Evolutionary conservation across 2,797 vertebrate genomes (phyloP), one percentile per base, ranked within the genome.

Genomic region (Bovichtus variegatus): DNA sequence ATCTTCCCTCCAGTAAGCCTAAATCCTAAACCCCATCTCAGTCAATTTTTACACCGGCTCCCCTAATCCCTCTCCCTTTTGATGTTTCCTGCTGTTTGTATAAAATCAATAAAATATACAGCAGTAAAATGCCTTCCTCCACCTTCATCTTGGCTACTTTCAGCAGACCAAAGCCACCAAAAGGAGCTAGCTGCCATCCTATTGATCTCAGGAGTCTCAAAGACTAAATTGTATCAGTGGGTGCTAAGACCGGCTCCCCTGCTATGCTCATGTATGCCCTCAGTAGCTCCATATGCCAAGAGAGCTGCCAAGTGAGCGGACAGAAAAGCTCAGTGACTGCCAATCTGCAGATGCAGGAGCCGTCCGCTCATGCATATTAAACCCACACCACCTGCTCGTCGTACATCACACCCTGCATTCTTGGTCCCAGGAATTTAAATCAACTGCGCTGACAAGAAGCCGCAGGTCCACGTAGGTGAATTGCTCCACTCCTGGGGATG

Each of bases 321-420:
- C 89, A 90, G 87, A 89, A 80, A 38, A 87, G 88, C 90, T 86
- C 89, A 87, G 88, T 90, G 91, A 91, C 88, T 91, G 91, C 91
- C 91, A 92, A 83, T 92, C 91, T 91, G 91, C 90, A 92, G 93
- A 94, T 93, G 93, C 91, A 85, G 90, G 73, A 86, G 83, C 85
- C 55, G 88, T 88, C 85, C 85, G 75, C 91, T 94, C 93, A 92
- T 94, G 93, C 92, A 93, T 93, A 93, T 93, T 93, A 93, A 93
- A 90, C 77, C 86, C 86, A 74, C 89, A 68, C 92, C 93, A 94
- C 93, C 93, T 94, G 92, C 90, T 93, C 74, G 74, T 90, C 90
- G 90, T 91, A 93, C 91, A 94, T 94, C 92, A 93, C 92, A 87
- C 91, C 88, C 90, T 86, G 87, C 89, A 82, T 92, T 90, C 89